Conservation (phyloP, 2,113 vertebrate species). For the Odocoileus virginianus region DNA sequence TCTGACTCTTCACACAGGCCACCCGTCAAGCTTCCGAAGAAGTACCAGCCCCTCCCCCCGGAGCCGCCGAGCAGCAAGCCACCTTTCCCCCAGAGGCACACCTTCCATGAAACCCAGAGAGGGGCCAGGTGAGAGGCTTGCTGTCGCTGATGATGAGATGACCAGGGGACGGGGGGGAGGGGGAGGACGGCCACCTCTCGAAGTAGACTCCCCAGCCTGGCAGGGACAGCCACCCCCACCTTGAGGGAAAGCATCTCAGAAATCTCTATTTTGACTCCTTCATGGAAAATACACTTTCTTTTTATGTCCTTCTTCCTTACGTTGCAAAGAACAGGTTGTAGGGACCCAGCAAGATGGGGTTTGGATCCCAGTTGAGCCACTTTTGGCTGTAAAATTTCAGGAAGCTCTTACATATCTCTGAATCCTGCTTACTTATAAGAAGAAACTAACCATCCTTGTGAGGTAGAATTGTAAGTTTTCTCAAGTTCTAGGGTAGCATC, state of each 20-base stretch:
- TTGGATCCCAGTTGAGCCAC: neutral
- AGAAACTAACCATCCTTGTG: neutral
- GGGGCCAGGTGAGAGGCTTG: conserved; percentile 45
- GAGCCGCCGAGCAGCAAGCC: neutral
- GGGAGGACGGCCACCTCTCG: fast-evolving
- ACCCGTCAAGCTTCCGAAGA: neutral
- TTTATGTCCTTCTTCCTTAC: neutral
- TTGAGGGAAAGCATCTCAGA: neutral
- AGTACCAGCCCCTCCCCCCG: conserved; percentile 50
- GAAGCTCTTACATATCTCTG: neutral
- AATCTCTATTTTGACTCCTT: neutral
- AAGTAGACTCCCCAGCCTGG: neutral
- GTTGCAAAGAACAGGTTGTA: neutral
- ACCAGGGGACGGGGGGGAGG: fast-evolving
- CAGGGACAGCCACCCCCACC: fast-evolving
- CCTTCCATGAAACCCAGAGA: neutral
- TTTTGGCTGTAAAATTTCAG: neutral
- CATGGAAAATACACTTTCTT: neutral
- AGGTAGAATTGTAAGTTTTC: neutral
- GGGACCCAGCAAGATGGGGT: neutral
- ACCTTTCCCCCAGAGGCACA: neutral
- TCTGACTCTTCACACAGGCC: conserved; percentile 46
- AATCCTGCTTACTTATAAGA: neutral
- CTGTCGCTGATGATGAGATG: neutral
- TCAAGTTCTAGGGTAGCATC: neutral